Conservation (phyloP, 2,888 invertebrate species). For the Nemotelus pantherinus region DNA sequence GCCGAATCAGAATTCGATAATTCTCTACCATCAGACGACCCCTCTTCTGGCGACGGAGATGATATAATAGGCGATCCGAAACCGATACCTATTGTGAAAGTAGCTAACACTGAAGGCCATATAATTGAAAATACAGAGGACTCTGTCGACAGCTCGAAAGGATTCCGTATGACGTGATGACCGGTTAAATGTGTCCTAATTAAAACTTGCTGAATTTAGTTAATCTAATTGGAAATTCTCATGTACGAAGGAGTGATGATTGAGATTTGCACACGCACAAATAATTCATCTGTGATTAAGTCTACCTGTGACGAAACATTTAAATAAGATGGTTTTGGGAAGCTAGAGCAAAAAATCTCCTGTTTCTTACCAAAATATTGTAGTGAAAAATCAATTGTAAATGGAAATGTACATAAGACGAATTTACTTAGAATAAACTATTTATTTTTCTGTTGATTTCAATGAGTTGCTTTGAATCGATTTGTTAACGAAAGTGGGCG, state of each 20-base stretch:
- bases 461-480: too few species aligned
- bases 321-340: not conserved
- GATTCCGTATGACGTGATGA: not conserved
- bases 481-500: too few species aligned
- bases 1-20: constrained; percentile 59
- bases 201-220: too few species aligned
- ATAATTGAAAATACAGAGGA: not conserved
- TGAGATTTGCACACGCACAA: constrained; percentile 46
- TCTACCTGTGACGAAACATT: constrained; percentile 42
- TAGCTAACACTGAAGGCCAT: constrained; percentile 18
- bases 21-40: constrained; percentile 41
- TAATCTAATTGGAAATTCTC: too few species aligned
- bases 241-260: constrained; percentile 8
- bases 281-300: constrained; percentile 49
- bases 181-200: too few species aligned
- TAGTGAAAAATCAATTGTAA: too few species aligned
- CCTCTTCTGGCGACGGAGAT: constrained; percentile 28
- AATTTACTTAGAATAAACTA: too few species aligned
- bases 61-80: not conserved
- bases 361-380: too few species aligned
- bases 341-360: too few species aligned
- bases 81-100: not conserved
- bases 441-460: too few species aligned
- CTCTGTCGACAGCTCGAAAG: constrained; percentile 28
- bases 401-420: too few species aligned